Base-by-base conservation (phyloP, 2,113 vertebrate genomes). In the Andinoacara biseriatus region DNA sequence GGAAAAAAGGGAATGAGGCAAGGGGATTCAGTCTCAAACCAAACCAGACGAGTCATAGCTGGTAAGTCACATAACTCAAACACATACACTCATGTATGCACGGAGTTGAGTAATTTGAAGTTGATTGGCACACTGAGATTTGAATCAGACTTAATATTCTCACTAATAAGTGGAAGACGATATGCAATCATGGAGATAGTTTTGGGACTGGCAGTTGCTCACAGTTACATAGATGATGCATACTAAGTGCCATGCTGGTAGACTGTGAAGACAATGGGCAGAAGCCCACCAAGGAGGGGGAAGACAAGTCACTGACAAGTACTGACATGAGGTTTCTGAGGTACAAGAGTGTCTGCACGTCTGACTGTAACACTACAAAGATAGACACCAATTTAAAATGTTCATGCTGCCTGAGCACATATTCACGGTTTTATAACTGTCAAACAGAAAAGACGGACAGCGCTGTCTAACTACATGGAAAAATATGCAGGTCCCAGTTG, bases 101-200 rank as follows among this genome's bases (percentile, higher is more conserved):
- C 24, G 59, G 17, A 63, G 52, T 80, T 82, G 54, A 84, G 74
- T 46, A 60, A 83, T 87, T 74, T 81, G 69, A 77, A 56, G 54
- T 75, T 69, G 84, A 92, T 38, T 90, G 81, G 58, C 87, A 84
- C 67, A 74, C 75, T 56, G 58, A 80, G 59, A 81, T 83, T 80
- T 62, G 58, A 57, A 78, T 81, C 76, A 86, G 69, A 90, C 81
- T 84, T 81, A 84, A 82, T 87, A 87, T 83, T 90, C 76, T 20
- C 22, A 80, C 82, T 65, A 78, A 91, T 81, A 89, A 75, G 82
- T 88, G 81, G 76, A 85, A 80, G 84, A 91, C 86, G 82, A 91
- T 85, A 91, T 90, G 87, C 81, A 92, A 93, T 93, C 86, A 90
- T 72, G 87, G 89, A 81, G 78, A 90, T 82, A 78, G 90, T 87